Base-by-base conservation (phyloP, 2,113 vertebrate species). In the Pangasianodon gigas region DNA sequence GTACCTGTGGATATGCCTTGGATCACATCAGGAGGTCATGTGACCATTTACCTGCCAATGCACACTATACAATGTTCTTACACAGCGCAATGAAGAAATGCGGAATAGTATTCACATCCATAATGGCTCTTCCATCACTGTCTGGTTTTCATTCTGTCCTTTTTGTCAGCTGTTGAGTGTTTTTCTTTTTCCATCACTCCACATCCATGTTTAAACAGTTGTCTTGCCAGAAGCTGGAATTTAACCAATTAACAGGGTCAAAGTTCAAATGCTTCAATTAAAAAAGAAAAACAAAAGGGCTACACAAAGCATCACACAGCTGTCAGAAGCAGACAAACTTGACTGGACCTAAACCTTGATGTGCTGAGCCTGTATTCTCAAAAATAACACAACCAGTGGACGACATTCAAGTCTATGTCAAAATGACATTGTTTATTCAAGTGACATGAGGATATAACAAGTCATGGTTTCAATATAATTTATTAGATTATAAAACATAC, bases 401-500 rank as follows among this genome's bases (percentile, higher is more conserved):
- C 6, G 5, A 32, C 65, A 54, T 71, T 74, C 46, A 86, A 74
- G 82, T 84, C 48, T 71, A 52, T 71, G 46, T 52, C 65, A 69
- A 32, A 85, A 65, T 85, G 13, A 69, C 60, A 32, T 37, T 51
- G 41, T 84, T 84, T 44, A 62, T 62, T 46, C 21, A 84, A 84
- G 82, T 26, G 80, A 56, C 52, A 37, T 58, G 10, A 84, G 82
- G 56, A 1, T 84, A 62, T 62, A 84, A 84, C 56, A 84, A 26
- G 56, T 60, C 24, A 16, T 62, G 58, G 90, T 82, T 93, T 90
- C 86, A 92, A 81, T 91, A 93, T 91, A 84, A 83, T 95, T 95
- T 94, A 94, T 93, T 95, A 89, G 88, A 89, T 94, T 87, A 91
- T 56, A 91, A 92, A 86, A 60, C 21, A 88, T 71, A 80, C 8